A percentile compares a stretch with the other conserved stretches of the same genome.
Evolutionary conservation across 1,140 invertebrate species (phyloP).

Genomic region (Sycophaga agraensis): DNA sequence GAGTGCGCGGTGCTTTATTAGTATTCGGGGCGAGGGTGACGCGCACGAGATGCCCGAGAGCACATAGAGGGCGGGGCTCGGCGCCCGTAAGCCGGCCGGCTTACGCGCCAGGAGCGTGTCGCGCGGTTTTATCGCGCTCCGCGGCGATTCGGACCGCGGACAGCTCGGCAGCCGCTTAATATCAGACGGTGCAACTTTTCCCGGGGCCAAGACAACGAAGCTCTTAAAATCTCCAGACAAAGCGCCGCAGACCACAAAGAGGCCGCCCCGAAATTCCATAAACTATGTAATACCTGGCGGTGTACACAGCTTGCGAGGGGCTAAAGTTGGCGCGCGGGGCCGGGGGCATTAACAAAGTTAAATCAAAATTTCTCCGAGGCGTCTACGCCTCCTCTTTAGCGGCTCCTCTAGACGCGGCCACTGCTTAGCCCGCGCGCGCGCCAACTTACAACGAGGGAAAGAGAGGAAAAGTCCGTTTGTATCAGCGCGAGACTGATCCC

Average conservation of each 20-base stretch:
- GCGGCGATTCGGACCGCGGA: too few relatives aligned
- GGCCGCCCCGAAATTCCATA: conserved; percentile 4
- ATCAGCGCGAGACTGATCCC: too few relatives aligned
- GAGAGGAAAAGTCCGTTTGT: too few relatives aligned
- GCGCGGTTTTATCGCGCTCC: too few relatives aligned
- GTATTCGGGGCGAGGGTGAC: not conserved
- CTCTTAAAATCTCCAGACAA: conserved; percentile 2
- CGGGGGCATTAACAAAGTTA: conserved; percentile 18
- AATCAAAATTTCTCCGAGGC: conserved; percentile 11
- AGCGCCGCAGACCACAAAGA: not conserved
- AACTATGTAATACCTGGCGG: conserved; percentile 18
- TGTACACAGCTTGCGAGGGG: not conserved
- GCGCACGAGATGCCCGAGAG: not conserved
- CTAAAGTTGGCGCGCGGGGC: not conserved
- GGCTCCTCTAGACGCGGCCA: not conserved
- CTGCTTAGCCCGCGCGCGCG: not conserved
- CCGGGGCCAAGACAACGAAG: too few relatives aligned
- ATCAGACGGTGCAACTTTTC: too few relatives aligned
- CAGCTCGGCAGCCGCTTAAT: too few relatives aligned
- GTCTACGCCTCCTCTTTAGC: not conserved
- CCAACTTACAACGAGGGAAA: too few relatives aligned
- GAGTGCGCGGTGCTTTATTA: conserved; percentile 6
- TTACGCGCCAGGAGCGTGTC: not conserved
- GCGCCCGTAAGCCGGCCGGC: not conserved
- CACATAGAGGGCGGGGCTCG: not conserved